These are phyloP conservation scores for Nesospiza acunhae DNA, from an alignment of 2,113 vertebrate species.

Conservation along the genomic window DNA sequence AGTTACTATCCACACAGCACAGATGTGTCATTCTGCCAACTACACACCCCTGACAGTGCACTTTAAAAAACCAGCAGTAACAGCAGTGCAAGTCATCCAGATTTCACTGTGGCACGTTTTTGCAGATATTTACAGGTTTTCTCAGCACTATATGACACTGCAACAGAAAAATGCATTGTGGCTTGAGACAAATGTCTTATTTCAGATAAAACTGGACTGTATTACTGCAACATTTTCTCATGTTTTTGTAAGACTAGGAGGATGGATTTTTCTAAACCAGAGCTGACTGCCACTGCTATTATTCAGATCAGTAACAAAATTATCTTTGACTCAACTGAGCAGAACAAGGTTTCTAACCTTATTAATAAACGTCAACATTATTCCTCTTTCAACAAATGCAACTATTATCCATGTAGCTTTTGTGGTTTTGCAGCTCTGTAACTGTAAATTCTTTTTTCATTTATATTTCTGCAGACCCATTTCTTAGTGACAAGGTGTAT, in stretches of 20 bases:
- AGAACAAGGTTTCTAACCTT: background rate
- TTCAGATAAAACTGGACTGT: background rate
- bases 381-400: background rate
- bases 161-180: background rate
- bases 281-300: background rate
- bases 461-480: background rate
- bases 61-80: background rate
- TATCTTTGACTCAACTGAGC: background rate
- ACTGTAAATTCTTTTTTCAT: background rate
- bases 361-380: background rate
- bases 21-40: background rate
- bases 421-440: background rate
- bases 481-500: background rate
- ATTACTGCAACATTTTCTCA: background rate
- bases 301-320: constrained; percentile 33
- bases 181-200: background rate
- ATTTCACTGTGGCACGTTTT: background rate
- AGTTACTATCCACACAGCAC: background rate
- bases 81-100: background rate
- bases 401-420: background rate
- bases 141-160: background rate
- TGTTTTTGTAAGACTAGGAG: background rate
- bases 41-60: background rate
- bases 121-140: background rate
- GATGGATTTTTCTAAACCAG: background rate